phyloP scores from a whole-genome alignment of 2,113 vertebrate genomes.

The Onychorhynchus coronatus region DNA sequence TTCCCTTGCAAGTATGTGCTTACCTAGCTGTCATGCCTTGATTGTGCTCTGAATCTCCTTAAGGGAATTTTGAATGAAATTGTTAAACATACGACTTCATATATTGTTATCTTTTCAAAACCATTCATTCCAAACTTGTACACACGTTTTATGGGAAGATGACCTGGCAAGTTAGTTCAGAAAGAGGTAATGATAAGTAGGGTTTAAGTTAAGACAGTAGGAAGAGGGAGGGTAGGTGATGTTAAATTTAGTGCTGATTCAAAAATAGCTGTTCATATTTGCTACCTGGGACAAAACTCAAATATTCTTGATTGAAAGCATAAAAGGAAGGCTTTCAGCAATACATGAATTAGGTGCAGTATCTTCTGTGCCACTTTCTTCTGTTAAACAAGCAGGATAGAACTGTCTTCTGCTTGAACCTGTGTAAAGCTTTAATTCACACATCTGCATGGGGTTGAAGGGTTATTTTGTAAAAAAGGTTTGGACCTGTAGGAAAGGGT shows the following conservation, averaged over 20 bases:
- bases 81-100: background rate
- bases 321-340: background rate
- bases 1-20: background rate
- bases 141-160: background rate
- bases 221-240: background rate
- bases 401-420: background rate
- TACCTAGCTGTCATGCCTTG: background rate
- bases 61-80: background rate
- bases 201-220: background rate
- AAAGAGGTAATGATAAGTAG: background rate
- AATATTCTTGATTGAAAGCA: background rate
- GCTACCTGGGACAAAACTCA: background rate
- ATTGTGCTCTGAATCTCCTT: background rate
- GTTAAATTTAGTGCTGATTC: background rate
- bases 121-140: background rate
- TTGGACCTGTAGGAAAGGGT: background rate
- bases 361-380: background rate
- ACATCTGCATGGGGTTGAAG: background rate
- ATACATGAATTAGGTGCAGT: background rate
- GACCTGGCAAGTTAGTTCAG: background rate
- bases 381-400: background rate
- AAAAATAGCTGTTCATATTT: background rate
- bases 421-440: background rate
- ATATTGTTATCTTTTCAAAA: background rate
- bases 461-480: background rate